Percentiles rank a stretch among this genome's conserved stretches.
These are phyloP conservation scores for Imbricaverruca yamaguchii DNA, from an alignment of 2,888 invertebrate species.

Conservation along the genomic window DNA sequence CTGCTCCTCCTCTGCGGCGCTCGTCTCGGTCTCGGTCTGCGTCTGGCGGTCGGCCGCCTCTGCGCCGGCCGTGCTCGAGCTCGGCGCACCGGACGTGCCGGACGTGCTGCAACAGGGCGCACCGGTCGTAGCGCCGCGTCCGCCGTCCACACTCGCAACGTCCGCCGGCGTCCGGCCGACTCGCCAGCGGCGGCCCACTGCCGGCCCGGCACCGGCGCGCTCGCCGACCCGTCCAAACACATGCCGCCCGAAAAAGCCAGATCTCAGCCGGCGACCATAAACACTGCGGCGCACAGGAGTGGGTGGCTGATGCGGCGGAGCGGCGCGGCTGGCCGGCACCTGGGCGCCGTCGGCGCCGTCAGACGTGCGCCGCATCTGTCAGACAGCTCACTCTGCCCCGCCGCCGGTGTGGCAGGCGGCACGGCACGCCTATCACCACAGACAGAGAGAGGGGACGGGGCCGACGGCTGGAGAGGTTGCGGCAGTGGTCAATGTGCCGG, in stretches of 20 bases:
- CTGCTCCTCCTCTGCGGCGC: neutral
- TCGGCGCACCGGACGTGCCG: neutral
- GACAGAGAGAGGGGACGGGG: too few relatives aligned
- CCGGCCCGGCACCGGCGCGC: conserved; percentile 41
- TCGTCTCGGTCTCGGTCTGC: neutral
- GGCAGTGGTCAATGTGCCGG: too few relatives aligned
- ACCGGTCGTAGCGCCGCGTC: neutral
- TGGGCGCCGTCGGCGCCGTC: too few relatives aligned
- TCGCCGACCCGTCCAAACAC: conserved; percentile 29
- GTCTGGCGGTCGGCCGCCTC: neutral
- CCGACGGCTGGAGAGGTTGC: too few relatives aligned
- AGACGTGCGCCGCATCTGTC: too few relatives aligned
- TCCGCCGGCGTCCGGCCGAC: neutral
- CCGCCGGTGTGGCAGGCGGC: too few relatives aligned
- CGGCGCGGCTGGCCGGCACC: too few relatives aligned
- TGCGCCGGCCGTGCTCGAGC: neutral
- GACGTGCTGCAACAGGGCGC: neutral
- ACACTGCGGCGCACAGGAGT: neutral
- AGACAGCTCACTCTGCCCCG: too few relatives aligned
- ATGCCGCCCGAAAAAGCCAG: neutral
- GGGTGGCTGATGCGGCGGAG: too few relatives aligned
- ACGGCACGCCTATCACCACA: too few relatives aligned
- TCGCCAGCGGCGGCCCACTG: conserved; percentile 4
- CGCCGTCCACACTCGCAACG: too few relatives aligned
- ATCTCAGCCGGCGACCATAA: neutral